Conservation (phyloP, 2,888 invertebrate genomes). For the Meloe dianella region DNA sequence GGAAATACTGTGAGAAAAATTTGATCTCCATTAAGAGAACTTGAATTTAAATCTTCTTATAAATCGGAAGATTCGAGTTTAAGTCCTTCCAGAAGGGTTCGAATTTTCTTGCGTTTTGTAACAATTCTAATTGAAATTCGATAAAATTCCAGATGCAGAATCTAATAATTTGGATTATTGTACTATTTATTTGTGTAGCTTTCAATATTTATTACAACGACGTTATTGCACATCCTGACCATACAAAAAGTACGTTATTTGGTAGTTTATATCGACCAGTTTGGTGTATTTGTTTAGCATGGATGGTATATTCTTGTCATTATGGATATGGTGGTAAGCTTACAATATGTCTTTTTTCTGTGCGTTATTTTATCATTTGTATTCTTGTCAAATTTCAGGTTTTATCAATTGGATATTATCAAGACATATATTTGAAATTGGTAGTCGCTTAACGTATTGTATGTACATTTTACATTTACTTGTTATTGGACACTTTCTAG, state of each 20-base stretch:
- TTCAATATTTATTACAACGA: conserved; percentile 27
- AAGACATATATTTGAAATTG: conserved; percentile 61
- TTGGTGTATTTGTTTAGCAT: conserved; percentile 22
- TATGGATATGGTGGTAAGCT: conserved; percentile 25
- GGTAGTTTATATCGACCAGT: conserved; percentile 26
- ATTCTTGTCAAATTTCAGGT: conserved; percentile 50
- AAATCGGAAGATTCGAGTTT: too few species aligned
- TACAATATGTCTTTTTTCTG: too few species aligned
- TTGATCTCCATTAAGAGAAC: too few species aligned
- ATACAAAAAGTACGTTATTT: conserved; percentile 23
- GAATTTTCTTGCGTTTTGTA: background rate
- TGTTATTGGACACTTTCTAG: conserved; percentile 44
- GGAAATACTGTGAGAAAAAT: too few species aligned
- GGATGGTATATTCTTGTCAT: conserved; percentile 29
- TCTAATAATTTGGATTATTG: conserved; percentile 23
- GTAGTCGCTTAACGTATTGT: conserved; percentile 64
- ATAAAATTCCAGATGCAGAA: conserved; percentile 14
- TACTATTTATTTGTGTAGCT: conserved; percentile 16
- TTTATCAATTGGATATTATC: conserved; percentile 64
- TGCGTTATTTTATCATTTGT: too few species aligned
- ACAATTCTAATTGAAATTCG: background rate
- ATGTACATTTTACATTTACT: conserved; percentile 63
- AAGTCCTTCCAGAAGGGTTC: too few species aligned
- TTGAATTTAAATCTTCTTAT: too few species aligned
- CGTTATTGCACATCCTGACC: conserved; percentile 16